phyloP scores from a whole-genome alignment of 2,888 invertebrate species.

The Theodoxus fluviatilis region DNA sequence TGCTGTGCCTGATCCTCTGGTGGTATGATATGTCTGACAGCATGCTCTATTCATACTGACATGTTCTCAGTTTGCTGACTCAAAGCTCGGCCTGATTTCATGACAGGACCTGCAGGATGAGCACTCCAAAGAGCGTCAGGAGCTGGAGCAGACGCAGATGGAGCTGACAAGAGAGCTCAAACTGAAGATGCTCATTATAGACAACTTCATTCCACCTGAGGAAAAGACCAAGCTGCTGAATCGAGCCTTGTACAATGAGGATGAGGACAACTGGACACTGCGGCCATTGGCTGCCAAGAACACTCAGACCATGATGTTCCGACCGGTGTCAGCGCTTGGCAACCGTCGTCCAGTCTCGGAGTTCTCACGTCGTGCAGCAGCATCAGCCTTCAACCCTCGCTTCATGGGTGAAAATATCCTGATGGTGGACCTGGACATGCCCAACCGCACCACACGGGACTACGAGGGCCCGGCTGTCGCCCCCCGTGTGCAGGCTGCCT shows the following conservation, averaged over 20 bases:
- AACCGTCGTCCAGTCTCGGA: conserved; percentile 73
- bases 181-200: conserved; percentile 72
- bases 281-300: conserved; percentile 62
- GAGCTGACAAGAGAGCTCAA: conserved; percentile 89
- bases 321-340: conserved; percentile 74
- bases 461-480: conserved; percentile 77
- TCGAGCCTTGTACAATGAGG: conserved; percentile 81
- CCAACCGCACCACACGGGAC: conserved; percentile 78
- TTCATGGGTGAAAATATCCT: conserved; percentile 77
- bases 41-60: too few relatives aligned
- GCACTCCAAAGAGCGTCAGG: conserved; percentile 89
- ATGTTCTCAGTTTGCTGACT: too few relatives aligned
- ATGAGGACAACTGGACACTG: conserved; percentile 78
- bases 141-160: conserved; percentile 88
- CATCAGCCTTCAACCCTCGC: conserved; percentile 67
- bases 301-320: conserved; percentile 65
- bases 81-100: too few relatives aligned
- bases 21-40: too few relatives aligned
- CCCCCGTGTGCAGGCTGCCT: conserved; percentile 76
- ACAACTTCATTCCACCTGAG: conserved; percentile 69
- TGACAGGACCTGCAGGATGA: conserved; percentile 85
- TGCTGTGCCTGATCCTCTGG: too few relatives aligned
- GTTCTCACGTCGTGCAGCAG: conserved; percentile 71
- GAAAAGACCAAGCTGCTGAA: conserved; percentile 79
- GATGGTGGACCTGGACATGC: conserved; percentile 78